Conservation (phyloP, 1,140 invertebrate genomes). For the Drosophila punjabiensis region DNA sequence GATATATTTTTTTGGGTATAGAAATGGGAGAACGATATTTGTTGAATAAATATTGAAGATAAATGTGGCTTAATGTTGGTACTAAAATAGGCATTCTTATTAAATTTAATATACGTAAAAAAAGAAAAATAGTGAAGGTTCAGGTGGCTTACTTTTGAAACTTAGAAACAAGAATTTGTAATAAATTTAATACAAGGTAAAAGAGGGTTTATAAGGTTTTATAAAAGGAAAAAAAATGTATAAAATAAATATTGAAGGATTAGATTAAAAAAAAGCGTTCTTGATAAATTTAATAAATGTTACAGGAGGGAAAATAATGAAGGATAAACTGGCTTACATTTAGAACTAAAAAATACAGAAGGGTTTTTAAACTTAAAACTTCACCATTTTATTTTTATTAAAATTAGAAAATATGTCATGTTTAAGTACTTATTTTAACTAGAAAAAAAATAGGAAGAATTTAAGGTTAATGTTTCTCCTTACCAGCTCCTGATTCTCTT, state of each 20-base stretch:
- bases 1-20: no score
- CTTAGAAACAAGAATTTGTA: not conserved
- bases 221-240: no score
- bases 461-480: rapidly evolving
- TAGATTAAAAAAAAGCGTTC: no score
- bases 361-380: no score
- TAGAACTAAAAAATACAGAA: no score
- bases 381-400: no score
- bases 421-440: not conserved
- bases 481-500: not conserved
- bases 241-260: no score
- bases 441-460: not conserved
- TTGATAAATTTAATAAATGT: no score
- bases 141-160: not conserved
- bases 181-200: not conserved
- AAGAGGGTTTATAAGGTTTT: not conserved
- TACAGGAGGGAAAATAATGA: no score
- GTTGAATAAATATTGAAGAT: not conserved
- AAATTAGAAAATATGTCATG: no score
- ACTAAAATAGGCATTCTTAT: not conserved
- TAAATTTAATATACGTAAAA: not conserved
- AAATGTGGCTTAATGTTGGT: not conserved
- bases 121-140: not conserved
- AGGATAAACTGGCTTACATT: no score
- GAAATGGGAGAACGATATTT: not conserved